These are phyloP conservation scores for Agrotis segetum DNA, from an alignment of 2,888 invertebrate genomes.

Conservation along the genomic window DNA sequence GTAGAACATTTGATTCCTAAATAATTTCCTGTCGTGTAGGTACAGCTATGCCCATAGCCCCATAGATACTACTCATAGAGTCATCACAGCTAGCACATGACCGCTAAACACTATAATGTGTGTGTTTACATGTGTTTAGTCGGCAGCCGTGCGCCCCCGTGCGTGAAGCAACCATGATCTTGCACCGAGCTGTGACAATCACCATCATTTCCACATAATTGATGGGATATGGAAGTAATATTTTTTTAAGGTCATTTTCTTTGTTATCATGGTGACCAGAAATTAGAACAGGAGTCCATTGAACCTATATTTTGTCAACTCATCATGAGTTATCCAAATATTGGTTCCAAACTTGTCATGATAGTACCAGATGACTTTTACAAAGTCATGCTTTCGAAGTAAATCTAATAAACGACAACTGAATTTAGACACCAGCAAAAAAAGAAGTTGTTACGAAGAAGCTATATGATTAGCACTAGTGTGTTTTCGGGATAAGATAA, in stretches of 20 bases:
- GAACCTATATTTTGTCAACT: conserved; percentile 6
- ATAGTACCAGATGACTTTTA: background rate
- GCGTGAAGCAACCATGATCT: conserved; percentile 63
- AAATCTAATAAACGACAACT: background rate
- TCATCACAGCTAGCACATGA: conserved; percentile 29
- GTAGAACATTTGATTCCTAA: background rate
- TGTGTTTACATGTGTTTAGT: conserved; percentile 33
- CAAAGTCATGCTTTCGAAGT: background rate
- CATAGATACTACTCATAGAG: background rate
- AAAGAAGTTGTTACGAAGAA: too few relatives aligned
- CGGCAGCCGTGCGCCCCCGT: conserved; percentile 35
- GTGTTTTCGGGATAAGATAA: background rate
- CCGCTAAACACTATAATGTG: conserved; percentile 46
- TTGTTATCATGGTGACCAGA: background rate
- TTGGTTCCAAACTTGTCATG: background rate
- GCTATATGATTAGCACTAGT: background rate
- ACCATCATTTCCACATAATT: conserved; percentile 35
- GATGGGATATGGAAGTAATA: conserved; percentile 4
- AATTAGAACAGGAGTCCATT: background rate
- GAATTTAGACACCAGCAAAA: background rate
- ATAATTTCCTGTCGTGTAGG: background rate
- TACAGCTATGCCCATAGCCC: background rate
- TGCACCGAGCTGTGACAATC: conserved; percentile 30
- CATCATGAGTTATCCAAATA: background rate
- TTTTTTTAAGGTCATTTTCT: conserved; percentile 6